Percentiles rank a stretch among this genome's conserved stretches.
Evolutionary conservation across 2,888 invertebrate species (phyloP).

Genomic region (Chouioia cunea): DNA sequence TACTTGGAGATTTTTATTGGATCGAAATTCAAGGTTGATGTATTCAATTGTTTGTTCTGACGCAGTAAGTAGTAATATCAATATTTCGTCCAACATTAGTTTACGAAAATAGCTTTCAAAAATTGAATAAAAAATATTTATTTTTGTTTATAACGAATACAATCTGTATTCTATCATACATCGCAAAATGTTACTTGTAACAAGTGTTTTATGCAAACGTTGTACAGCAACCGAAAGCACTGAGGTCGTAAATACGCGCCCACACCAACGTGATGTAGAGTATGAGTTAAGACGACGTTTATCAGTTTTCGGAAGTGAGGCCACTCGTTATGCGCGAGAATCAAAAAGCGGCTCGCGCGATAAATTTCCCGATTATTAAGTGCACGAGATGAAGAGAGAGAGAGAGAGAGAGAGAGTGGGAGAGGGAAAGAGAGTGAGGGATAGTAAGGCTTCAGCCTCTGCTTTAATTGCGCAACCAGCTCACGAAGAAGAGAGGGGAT

Average conservation of each 20-base stretch:
- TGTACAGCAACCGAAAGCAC: conserved; percentile 1
- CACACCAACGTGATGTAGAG: conserved; percentile 21
- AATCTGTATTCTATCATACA: neutral
- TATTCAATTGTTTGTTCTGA: too few species aligned
- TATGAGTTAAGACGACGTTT: conserved; percentile 47
- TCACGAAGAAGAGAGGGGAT: neutral
- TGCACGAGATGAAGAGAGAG: conserved; percentile 25
- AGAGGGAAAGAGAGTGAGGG: conserved; percentile 2
- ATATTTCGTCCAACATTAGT: too few species aligned
- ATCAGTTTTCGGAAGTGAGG: conserved; percentile 45
- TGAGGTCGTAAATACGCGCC: conserved; percentile 36
- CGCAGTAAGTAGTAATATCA: too few species aligned
- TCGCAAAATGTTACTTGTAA: neutral
- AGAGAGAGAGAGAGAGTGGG: conserved; percentile 7
- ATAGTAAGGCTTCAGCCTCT: conserved; percentile 3
- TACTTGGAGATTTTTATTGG: too few species aligned
- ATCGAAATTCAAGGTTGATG: too few species aligned
- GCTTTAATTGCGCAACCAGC: conserved; percentile 35
- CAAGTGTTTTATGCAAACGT: neutral
- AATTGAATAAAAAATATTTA: too few species aligned
- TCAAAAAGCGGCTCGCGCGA: conserved; percentile 41
- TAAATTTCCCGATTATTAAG: conserved; percentile 46
- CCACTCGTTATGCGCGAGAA: conserved; percentile 43
- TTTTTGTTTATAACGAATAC: neutral
- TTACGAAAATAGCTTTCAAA: too few species aligned